Conservation (phyloP, 2,797 vertebrate genomes). For the Lacerta agilis region DNA sequence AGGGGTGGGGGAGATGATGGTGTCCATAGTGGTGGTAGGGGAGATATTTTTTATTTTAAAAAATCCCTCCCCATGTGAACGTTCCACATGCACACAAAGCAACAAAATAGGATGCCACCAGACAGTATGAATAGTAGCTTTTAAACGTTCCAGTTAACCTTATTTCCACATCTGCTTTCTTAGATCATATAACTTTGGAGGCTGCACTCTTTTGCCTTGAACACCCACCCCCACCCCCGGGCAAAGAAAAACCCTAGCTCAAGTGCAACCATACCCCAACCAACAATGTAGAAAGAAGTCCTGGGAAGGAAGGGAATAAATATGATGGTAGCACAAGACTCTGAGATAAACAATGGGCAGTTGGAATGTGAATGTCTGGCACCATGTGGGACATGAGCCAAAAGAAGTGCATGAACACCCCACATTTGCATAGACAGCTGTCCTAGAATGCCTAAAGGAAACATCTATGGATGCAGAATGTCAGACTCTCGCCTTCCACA, state of each 20-base stretch:
- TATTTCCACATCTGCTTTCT: constrained; percentile 9
- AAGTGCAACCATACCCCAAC: not conserved
- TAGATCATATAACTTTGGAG: not conserved
- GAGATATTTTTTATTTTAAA: not conserved
- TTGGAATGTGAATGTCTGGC: not conserved
- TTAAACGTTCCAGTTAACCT: constrained; percentile 38
- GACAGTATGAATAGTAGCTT: not conserved
- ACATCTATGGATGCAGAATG: not conserved
- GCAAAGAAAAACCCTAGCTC: not conserved
- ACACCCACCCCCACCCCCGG: not conserved
- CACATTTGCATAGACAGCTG: not conserved
- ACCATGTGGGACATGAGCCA: not conserved
- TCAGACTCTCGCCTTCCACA: not conserved
- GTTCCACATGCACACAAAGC: constrained; percentile 7
- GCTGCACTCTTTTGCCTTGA: constrained; percentile 15
- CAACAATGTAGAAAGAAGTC: not conserved
- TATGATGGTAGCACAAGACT: not conserved
- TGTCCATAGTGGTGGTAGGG: not conserved
- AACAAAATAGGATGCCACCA: constrained; percentile 32
- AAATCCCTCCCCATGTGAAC: not conserved
- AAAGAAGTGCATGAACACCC: not conserved
- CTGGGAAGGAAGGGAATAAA: not conserved
- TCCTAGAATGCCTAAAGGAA: not conserved
- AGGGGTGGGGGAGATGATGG: not conserved
- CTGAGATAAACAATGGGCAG: not conserved